Conservation (phyloP, 2,888 invertebrate genomes). For the Hesperia comma region DNA sequence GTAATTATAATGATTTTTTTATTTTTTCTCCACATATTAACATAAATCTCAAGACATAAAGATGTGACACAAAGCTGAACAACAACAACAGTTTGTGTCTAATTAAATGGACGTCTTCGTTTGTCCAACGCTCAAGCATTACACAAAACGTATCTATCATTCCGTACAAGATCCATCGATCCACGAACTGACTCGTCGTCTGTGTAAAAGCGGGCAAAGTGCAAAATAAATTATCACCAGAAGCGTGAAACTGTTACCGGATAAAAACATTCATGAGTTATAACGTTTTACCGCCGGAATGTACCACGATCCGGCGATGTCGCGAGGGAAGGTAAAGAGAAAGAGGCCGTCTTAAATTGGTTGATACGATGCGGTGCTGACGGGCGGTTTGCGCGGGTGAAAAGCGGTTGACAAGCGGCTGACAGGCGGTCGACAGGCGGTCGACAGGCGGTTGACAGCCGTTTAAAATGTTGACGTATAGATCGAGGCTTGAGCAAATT, state of each 20-base stretch:
- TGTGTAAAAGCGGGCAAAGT: slow-evolving; percentile 26
- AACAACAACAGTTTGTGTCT: no score
- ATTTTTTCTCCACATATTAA: no score
- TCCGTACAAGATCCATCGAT: slow-evolving; percentile 9
- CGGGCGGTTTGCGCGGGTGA: slow-evolving; percentile 29
- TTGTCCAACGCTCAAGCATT: not conserved
- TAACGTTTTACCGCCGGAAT: slow-evolving; percentile 28
- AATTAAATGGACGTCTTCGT: not conserved
- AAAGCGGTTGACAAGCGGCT: slow-evolving; percentile 24
- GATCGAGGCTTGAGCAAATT: slow-evolving; percentile 15
- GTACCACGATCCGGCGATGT: slow-evolving; percentile 28
- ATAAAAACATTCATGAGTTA: slow-evolving; percentile 38
- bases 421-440: slow-evolving; percentile 29
- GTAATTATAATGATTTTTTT: no score
- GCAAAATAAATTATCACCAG: slow-evolving; percentile 35
- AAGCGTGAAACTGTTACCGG: slow-evolving; percentile 32
- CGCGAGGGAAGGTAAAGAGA: slow-evolving; percentile 20
- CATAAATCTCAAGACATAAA: no score
- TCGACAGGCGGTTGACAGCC: slow-evolving; percentile 5
- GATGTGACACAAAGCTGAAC: no score
- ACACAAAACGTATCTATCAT: not conserved
- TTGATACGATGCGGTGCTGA: slow-evolving; percentile 25
- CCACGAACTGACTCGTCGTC: slow-evolving; percentile 14
- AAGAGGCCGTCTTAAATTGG: slow-evolving; percentile 30
- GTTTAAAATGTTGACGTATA: slow-evolving; percentile 26